Evolutionary conservation across 2,888 invertebrate genomes (phyloP), one percentile per base, ranked within the genome.

Genomic region (Acrobasis suavella): DNA sequence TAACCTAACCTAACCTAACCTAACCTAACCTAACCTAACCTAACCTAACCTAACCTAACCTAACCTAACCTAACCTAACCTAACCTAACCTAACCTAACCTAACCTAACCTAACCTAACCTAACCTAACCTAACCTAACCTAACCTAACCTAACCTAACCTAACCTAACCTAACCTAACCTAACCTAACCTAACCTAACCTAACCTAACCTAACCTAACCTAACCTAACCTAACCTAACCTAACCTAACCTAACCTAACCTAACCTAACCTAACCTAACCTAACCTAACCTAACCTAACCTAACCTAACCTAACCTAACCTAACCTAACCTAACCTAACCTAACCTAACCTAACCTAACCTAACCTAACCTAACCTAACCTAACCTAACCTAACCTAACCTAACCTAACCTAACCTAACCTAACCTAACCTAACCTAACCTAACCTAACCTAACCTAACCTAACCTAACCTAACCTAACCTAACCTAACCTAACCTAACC

Each of bases 211-310:
- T 64, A 56, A 60, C 60, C 54, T 60, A 62, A 63, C 72, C 72
- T 70, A 70, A 70, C 72, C 72, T 72, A 71, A 71, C 72, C 72
- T 69, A 69, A 70, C 69, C 69, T 68, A 67, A 69, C 71, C 71
- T 69, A 71, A 71, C 70, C 72, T 69, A 69, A 70, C 71, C 72
- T 68, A 52, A 52, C 60, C 60, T 60, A 52, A 52, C 60, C 62
- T 62, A 56, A 56, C 62, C 62, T 62, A 56, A 56, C 62, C 62
- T 62, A 56, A 56, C 62, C 62, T 62, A 56, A 56, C 62, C 62
- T 64, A 65, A 65, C 68, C 65, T 65, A 64, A n/a, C n/a, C n/a
- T n/a, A n/a, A n/a, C n/a, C n/a, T n/a, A n/a, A n/a, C n/a, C n/a
- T n/a, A n/a, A n/a, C n/a, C n/a, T n/a, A n/a, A n/a, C n/a, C n/a